A percentile compares a stretch with the other conserved stretches of the same genome.
phyloP scores from a whole-genome alignment of 2,888 invertebrate species.

The Cheilosia urbana region DNA sequence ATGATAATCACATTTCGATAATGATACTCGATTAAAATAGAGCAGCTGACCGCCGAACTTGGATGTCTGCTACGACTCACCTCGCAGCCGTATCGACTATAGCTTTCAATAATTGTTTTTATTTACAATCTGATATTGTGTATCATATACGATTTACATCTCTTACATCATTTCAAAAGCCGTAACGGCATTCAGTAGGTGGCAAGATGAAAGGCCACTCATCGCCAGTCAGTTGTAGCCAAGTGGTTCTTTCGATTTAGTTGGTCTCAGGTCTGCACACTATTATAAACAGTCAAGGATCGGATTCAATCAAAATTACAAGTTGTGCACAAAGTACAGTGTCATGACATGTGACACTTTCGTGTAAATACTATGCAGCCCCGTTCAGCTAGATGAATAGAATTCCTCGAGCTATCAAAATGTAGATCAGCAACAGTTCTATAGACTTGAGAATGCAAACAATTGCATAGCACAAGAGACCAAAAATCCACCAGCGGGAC shows the following conservation, averaged over 20 bases:
- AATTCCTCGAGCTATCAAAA: slow-evolving; percentile 42
- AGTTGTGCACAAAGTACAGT: slow-evolving; percentile 14
- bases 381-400: slow-evolving; percentile 8
- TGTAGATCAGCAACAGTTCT: slow-evolving; percentile 32
- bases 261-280: not conserved
- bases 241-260: not conserved
- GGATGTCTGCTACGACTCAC: slow-evolving; percentile 21
- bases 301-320: slow-evolving; percentile 8
- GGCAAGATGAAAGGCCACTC: slow-evolving; percentile 11
- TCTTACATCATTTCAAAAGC: slow-evolving; percentile 13
- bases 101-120: slow-evolving; percentile 14
- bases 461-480: slow-evolving; percentile 21
- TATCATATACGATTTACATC: not conserved
- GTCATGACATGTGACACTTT: slow-evolving; percentile 25
- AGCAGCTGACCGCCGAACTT: not conserved
- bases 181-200: not conserved
- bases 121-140: slow-evolving; percentile 18
- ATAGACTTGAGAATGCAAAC: slow-evolving; percentile 29
- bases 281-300: not conserved
- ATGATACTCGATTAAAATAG: slow-evolving; percentile 24
- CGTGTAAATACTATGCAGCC: slow-evolving; percentile 6
- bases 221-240: not conserved
- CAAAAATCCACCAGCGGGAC: slow-evolving; percentile 5
- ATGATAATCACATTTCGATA: slow-evolving; percentile 36
- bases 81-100: slow-evolving; percentile 10